Conservation (phyloP, 2,888 invertebrate genomes). For the Tenodera sinensis region DNA sequence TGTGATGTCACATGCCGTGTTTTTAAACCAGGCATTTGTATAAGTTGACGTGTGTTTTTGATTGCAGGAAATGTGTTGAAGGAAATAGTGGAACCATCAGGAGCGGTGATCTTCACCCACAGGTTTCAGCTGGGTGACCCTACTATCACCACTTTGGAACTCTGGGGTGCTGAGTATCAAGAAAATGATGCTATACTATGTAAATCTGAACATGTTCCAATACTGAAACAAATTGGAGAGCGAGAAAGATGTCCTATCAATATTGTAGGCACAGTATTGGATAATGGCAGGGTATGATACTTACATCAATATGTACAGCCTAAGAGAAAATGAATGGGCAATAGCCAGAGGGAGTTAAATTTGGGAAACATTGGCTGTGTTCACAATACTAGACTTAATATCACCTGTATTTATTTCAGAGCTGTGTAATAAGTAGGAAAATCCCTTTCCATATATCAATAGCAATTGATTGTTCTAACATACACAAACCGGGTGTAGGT, state of each 20-base stretch:
- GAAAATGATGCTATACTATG: slow-evolving; percentile 91
- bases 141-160: slow-evolving; percentile 85
- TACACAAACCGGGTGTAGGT: no score
- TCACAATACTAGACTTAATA: no score
- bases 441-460: no score
- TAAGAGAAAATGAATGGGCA: no score
- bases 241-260: slow-evolving; percentile 91
- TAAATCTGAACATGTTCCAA: slow-evolving; percentile 56
- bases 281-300: slow-evolving; percentile 65
- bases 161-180: slow-evolving; percentile 99
- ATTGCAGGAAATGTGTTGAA: slow-evolving; percentile 87
- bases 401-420: no score
- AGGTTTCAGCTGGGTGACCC: slow-evolving; percentile 91
- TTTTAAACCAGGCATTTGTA: no score
- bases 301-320: slow-evolving; percentile 26
- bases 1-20: no score
- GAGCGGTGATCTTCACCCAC: slow-evolving; percentile 84
- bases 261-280: slow-evolving; percentile 89
- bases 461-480: no score
- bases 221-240: slow-evolving; percentile 67
- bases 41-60: neutral
- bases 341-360: no score
- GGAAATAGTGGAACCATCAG: slow-evolving; percentile 91
- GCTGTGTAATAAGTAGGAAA: no score
- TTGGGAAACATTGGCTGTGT: no score